phyloP scores from a whole-genome alignment of 1,140 invertebrate genomes.

The Tetramorium parvispinum region DNA sequence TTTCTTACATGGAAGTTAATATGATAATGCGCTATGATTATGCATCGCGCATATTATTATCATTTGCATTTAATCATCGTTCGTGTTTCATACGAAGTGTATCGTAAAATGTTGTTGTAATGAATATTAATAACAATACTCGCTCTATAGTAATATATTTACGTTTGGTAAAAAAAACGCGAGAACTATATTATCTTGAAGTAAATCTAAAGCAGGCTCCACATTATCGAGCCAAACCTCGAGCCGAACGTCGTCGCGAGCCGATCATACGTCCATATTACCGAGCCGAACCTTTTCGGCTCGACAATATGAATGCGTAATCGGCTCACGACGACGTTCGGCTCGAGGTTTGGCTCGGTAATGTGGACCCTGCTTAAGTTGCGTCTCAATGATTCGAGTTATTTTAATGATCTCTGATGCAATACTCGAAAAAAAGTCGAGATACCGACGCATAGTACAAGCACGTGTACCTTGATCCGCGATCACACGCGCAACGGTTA shows the following conservation, averaged over 20 bases:
- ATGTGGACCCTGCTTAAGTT: too few species aligned
- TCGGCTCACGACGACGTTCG: too few species aligned
- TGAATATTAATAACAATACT: conserved; percentile 20
- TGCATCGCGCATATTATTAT: conserved; percentile 7
- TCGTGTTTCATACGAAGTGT: neutral
- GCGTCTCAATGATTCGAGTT: neutral
- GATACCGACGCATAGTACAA: conserved; percentile 15
- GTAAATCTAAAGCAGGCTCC: too few species aligned
- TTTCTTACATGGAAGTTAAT: neutral
- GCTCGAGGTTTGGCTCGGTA: too few species aligned
- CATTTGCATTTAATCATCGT: conserved; percentile 12
- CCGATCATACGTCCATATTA: too few species aligned
- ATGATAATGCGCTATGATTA: conserved; percentile 26
- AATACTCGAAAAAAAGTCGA: neutral
- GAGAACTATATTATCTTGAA: neutral
- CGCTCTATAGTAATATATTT: neutral
- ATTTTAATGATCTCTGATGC: neutral
- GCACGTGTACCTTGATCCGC: neutral
- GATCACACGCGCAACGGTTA: conserved; percentile 3
- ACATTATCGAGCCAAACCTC: too few species aligned
- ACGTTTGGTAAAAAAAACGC: neutral
- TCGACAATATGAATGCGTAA: too few species aligned
- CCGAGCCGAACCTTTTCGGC: too few species aligned
- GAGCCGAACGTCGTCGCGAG: too few species aligned
- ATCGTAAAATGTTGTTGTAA: neutral